phyloP scores from a whole-genome alignment of 2,113 vertebrate genomes.

The Coturnix japonica region DNA sequence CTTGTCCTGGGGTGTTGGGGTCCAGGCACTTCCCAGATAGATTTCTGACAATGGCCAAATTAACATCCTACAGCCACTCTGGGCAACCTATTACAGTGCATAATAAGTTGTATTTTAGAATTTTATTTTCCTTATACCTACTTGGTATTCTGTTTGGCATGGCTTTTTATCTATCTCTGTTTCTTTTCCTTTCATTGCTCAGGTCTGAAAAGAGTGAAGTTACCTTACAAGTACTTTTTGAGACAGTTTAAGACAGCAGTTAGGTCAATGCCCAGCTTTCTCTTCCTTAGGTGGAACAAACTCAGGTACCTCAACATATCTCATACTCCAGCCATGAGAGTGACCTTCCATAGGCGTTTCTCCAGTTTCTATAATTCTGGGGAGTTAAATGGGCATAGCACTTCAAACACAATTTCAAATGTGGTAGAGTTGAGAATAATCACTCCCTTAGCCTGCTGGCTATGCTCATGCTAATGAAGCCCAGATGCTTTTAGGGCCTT shows the following conservation, averaged over 20 bases:
- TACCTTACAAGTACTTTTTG: not conserved
- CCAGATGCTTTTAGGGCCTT: not conserved
- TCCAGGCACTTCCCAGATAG: not conserved
- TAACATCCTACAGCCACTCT: not conserved
- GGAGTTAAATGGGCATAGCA: not conserved
- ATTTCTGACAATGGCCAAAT: not conserved
- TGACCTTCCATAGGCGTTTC: not conserved
- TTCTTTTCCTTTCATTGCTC: not conserved
- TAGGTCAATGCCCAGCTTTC: not conserved
- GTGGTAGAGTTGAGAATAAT: not conserved
- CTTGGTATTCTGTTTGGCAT: not conserved
- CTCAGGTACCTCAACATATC: rapidly evolving
- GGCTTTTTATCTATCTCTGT: not conserved
- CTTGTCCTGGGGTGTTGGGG: not conserved
- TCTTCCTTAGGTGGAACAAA: not conserved
- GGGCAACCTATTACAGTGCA: not conserved
- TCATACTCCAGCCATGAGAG: not conserved
- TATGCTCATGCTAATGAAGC: not conserved
- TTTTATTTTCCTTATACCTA: not conserved
- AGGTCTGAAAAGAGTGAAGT: not conserved
- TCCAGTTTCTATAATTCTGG: not conserved
- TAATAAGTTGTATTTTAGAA: not conserved
- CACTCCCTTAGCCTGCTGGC: not conserved
- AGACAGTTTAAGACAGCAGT: not conserved
- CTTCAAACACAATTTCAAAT: not conserved